phyloP scores from a whole-genome alignment of 2,113 vertebrate genomes.

The Clarias batrachus region DNA sequence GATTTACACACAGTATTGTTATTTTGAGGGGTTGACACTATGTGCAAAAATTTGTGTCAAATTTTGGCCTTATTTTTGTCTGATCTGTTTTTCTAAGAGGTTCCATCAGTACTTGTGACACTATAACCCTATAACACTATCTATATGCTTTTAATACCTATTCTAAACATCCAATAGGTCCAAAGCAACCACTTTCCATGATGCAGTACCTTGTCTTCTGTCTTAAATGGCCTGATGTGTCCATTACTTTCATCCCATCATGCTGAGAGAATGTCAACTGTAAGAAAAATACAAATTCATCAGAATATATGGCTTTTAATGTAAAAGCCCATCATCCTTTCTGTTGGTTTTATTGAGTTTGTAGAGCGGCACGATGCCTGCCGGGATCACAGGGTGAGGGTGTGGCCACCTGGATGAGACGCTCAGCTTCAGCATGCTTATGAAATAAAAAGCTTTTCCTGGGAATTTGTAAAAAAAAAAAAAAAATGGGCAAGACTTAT shows the following conservation, averaged over 20 bases:
- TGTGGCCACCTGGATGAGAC: constrained; percentile 60
- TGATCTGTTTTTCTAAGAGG: too few relatives aligned
- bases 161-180: neutral
- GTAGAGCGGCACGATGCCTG: constrained; percentile 67
- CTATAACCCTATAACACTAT: neutral
- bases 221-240: constrained; percentile 44
- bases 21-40: neutral
- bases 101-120: neutral
- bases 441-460: constrained; percentile 82
- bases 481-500: constrained; percentile 61
- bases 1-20: neutral
- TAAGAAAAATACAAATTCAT: constrained; percentile 79
- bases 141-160: constrained; percentile 15
- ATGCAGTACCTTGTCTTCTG: constrained; percentile 55
- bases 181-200: constrained; percentile 15
- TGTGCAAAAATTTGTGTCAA: neutral
- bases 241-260: constrained; percentile 54
- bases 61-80: neutral
- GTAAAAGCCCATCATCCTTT: constrained; percentile 74
- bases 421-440: constrained; percentile 64
- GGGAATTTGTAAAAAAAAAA: constrained; percentile 70
- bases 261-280: constrained; percentile 54
- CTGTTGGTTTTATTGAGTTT: constrained; percentile 85
- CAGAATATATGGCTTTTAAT: constrained; percentile 87
- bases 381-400: constrained; percentile 77